phyloP scores from a whole-genome alignment of 2,113 vertebrate species.

The Trogon surrucura region DNA sequence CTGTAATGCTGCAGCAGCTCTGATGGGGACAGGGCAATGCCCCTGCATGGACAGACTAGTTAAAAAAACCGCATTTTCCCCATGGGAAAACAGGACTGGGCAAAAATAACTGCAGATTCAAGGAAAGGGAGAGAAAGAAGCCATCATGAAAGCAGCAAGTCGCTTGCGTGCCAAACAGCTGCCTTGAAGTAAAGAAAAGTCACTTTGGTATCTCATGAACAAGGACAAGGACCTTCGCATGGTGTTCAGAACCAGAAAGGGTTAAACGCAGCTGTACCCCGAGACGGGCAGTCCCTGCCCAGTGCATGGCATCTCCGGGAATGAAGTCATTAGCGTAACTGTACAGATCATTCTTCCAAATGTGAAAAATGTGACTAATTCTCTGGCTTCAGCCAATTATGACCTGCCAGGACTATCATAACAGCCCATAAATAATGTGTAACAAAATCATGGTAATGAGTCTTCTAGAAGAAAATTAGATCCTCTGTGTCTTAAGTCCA shows the following conservation, averaged over 20 bases:
- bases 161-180: neutral
- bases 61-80: neutral
- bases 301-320: neutral
- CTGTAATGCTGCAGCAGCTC: neutral
- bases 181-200: neutral
- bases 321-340: conserved; percentile 51
- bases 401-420: conserved; percentile 67
- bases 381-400: conserved; percentile 58
- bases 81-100: neutral
- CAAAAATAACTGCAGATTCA: neutral
- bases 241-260: neutral
- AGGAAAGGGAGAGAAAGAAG: neutral
- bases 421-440: conserved; percentile 60
- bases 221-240: neutral
- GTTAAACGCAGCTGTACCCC: neutral
- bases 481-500: neutral
- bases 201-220: neutral
- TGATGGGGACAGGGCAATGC: neutral
- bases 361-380: conserved; percentile 66
- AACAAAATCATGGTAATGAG: conserved; percentile 58
- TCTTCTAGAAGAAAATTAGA: conserved; percentile 54
- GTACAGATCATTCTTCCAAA: conserved; percentile 48
- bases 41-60: no score
- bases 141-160: neutral
- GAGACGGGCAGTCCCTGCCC: neutral